These are phyloP conservation scores for Sthenelais limicola DNA, from an alignment of 2,888 invertebrate genomes.

Conservation along the genomic window DNA sequence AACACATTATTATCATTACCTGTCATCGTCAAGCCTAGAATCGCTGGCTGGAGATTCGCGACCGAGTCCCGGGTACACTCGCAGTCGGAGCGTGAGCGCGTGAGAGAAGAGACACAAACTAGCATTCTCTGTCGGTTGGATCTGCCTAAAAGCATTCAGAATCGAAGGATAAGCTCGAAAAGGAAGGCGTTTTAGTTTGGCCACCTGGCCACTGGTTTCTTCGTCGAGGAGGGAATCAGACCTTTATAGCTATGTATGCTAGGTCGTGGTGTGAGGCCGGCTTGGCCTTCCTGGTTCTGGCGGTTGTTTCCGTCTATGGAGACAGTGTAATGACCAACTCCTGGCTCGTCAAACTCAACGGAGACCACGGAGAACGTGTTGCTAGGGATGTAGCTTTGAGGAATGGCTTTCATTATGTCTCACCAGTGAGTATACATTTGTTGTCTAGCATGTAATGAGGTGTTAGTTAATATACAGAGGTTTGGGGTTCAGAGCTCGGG, in stretches of 20 bases:
- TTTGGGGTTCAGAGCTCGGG: no score
- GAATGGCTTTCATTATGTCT: constrained; percentile 94
- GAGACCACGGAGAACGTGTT: constrained; percentile 82
- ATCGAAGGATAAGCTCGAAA: no score
- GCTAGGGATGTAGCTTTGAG: constrained; percentile 87
- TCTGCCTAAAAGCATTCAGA: no score
- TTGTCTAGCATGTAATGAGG: not conserved
- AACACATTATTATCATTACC: constrained; percentile 28
- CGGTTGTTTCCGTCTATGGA: constrained; percentile 17
- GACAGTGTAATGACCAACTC: constrained; percentile 91
- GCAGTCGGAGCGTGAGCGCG: no score
- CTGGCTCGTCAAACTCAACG: constrained; percentile 91
- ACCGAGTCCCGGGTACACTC: no score
- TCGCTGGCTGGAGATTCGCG: no score
- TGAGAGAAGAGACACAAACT: no score
- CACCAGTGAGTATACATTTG: constrained; percentile 82
- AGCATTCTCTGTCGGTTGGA: no score
- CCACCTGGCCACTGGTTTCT: no score
- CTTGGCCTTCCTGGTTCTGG: constrained; percentile 12
- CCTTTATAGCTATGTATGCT: constrained; percentile 4
- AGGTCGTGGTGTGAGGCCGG: not conserved
- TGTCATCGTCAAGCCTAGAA: not conserved
- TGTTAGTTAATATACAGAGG: not conserved
- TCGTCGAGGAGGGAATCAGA: no score
- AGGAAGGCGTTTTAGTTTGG: no score